Evolutionary conservation across 2,888 invertebrate species (phyloP).

Genomic region (Eupithecia dodoneata): DNA sequence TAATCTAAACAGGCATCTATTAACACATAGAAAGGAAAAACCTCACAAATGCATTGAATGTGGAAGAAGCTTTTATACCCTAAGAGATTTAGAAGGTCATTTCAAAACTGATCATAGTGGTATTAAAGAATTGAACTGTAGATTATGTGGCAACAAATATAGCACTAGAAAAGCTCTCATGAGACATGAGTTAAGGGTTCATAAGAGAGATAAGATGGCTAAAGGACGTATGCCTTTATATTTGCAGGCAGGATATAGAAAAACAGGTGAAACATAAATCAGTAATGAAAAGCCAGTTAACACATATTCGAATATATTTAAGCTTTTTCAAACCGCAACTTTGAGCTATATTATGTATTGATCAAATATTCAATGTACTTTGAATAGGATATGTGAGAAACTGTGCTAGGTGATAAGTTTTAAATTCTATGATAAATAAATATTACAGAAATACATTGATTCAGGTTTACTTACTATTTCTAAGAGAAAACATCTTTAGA

Average conservation of each 20-base stretch:
- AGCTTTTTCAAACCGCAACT: slow-evolving; percentile 6
- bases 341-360: neutral
- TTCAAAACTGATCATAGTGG: slow-evolving; percentile 65
- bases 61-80: slow-evolving; percentile 58
- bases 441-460: neutral
- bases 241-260: slow-evolving; percentile 55
- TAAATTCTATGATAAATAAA: neutral
- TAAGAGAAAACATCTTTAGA: neutral
- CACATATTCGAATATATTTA: slow-evolving; percentile 5
- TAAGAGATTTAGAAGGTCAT: slow-evolving; percentile 63
- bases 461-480: neutral
- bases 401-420: neutral
- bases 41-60: slow-evolving; percentile 66
- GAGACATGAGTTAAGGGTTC: slow-evolving; percentile 68
- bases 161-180: slow-evolving; percentile 64
- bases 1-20: slow-evolving; percentile 66
- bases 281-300: neutral
- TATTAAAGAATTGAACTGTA: slow-evolving; percentile 62
- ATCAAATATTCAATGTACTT: neutral
- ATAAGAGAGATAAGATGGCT: slow-evolving; percentile 67
- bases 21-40: slow-evolving; percentile 64
- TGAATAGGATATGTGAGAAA: slow-evolving; percentile 9
- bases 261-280: slow-evolving; percentile 38
- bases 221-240: slow-evolving; percentile 70
- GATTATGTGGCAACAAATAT: slow-evolving; percentile 65